These are phyloP conservation scores for Helicoverpa zea DNA, from an alignment of 1,140 invertebrate species.

Conservation along the genomic window DNA sequence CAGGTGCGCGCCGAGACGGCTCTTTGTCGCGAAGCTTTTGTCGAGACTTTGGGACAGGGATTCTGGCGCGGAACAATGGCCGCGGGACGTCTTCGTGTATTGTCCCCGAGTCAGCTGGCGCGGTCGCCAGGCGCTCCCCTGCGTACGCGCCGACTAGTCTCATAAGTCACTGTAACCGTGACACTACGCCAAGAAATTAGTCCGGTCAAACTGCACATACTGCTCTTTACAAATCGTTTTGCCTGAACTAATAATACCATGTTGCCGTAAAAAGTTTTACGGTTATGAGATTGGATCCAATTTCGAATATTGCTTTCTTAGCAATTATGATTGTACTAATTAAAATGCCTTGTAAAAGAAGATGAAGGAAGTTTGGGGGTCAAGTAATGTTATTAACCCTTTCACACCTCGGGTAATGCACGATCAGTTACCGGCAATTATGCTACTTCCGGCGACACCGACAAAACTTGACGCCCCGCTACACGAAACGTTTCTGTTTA, in stretches of 20 bases:
- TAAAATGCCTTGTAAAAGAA: slow-evolving; percentile 42
- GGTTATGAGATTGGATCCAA: slow-evolving; percentile 2
- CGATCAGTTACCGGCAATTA: slow-evolving; percentile 80
- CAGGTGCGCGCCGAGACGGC: slow-evolving; percentile 80
- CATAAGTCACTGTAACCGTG: slow-evolving; percentile 65
- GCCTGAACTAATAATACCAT: slow-evolving; percentile 23
- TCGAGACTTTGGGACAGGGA: slow-evolving; percentile 62
- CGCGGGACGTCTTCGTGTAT: slow-evolving; percentile 83
- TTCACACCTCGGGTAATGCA: slow-evolving; percentile 77
- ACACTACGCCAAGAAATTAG: slow-evolving; percentile 38
- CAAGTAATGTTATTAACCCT: slow-evolving; percentile 82
- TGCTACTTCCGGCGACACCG: slow-evolving; percentile 68
- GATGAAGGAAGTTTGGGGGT: slow-evolving; percentile 70
- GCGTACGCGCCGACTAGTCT: slow-evolving; percentile 55
- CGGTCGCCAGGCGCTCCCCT: slow-evolving; percentile 66
- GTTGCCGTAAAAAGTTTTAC: slow-evolving; percentile 6
- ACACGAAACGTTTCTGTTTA: slow-evolving; percentile 45
- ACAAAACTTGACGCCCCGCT: slow-evolving; percentile 52
- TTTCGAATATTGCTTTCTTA: neutral
- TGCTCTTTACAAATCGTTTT: slow-evolving; percentile 10
- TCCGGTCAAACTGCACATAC: slow-evolving; percentile 38
- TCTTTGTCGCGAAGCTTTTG: slow-evolving; percentile 73
- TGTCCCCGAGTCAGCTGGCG: slow-evolving; percentile 82
- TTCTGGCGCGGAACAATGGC: slow-evolving; percentile 74
- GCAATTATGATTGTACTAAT: slow-evolving; percentile 17